Conservation (phyloP, 2,797 vertebrate species). For the Centroberyx gerrardi region DNA sequence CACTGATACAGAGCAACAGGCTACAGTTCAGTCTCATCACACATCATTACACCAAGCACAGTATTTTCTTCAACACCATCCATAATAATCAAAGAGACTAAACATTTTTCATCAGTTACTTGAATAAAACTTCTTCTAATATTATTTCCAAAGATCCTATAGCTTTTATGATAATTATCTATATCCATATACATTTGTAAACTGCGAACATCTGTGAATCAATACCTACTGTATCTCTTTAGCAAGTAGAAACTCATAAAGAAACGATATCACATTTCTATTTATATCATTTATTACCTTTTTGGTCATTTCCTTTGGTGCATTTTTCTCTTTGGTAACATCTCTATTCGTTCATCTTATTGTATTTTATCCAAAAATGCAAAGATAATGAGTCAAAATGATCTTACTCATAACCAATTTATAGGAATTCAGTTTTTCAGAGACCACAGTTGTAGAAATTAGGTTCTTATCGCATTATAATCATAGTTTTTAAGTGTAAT, state of each 20-base stretch:
- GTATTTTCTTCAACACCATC: neutral
- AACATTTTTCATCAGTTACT: neutral
- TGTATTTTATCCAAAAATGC: no score
- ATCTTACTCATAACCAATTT: neutral
- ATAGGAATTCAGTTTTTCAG: neutral
- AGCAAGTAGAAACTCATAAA: neutral
- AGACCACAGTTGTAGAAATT: no score
- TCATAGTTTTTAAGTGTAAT: no score
- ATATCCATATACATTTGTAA: neutral
- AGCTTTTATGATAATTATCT: neutral
- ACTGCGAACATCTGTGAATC: neutral
- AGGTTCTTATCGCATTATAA: no score
- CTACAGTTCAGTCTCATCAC: neutral
- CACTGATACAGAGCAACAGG: slow-evolving; percentile 2
- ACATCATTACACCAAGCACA: neutral
- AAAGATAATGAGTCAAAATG: no score
- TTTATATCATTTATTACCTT: neutral
- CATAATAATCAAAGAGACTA: neutral
- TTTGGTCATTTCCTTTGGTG: neutral
- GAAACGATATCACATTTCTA: neutral
- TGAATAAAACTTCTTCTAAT: neutral
- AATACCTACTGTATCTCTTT: slow-evolving; percentile 1
- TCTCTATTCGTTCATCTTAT: neutral
- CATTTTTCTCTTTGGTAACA: neutral
- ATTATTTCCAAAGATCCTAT: neutral